Base-by-base conservation (phyloP, 2,888 invertebrate genomes). In the Electrophaes corylata region DNA sequence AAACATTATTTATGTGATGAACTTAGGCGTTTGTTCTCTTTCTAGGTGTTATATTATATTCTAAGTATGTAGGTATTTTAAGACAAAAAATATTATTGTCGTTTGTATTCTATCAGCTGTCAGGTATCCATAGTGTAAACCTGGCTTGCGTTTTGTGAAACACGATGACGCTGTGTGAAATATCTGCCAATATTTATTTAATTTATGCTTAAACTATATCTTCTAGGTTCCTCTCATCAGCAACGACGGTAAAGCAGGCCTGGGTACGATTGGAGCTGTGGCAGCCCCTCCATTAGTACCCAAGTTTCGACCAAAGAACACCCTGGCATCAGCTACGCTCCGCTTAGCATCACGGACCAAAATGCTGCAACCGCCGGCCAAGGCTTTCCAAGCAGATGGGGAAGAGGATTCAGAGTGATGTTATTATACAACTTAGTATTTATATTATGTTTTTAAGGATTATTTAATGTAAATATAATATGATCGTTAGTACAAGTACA, bases 241-340 rank as follows among this genome's bases (percentile, higher is more conserved):
- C 59, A 94, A 94, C 76, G 92, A 93, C 53, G 93, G 93, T 33
- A 95, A 93, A 67, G 87, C 93, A 0, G 95, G 95, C 0, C 82
- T 95, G 4, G 95, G 95, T 2, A 90, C 89, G 1, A 75, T 78
- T 0, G 88, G 83, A 1, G 67, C 73, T 1, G 74, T 86, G 2
- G 62, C 75, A 0, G 66, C 73, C 1, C 72, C 71, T 0, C 62
- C 73, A 0, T 66, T 60, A 26, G 40, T 50, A 1, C 60, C 70
- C 2, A 62, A 58, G 1, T 68, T 71, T 3, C 58, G 68, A 2
- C 65, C 69, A 0, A 69, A 66, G 26, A 81, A 79, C 57, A 76
- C 65, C 4, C 70, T 88, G 3, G 88, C 86, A 0, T 71, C 84
- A 0, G 85, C 86, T 4, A 88, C 90, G 4, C 56, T 91, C 66